Base-by-base conservation (phyloP, 2,888 invertebrate genomes). In the Tetragnatha montana region DNA sequence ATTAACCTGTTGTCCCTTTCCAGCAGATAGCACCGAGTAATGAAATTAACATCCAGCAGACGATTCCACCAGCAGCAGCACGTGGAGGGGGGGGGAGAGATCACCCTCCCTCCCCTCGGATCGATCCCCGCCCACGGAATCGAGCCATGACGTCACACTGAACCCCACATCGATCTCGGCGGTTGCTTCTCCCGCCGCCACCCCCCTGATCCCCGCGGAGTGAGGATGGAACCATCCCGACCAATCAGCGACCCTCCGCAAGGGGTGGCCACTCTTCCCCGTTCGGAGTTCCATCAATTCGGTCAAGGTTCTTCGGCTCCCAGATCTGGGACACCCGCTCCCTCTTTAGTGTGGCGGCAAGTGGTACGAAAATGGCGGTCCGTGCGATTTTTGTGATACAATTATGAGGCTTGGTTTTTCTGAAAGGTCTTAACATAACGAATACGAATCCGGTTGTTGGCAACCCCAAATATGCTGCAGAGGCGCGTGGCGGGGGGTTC, bases 131-230 rank as follows among this genome's bases (percentile, higher is more conserved):
- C 80, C 47, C 86, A 82, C 71, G 71, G 69, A 71, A 81, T 81
- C 81, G 81, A 81, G 71, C 82, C 22, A 51, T 74, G 82, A 82
- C 82, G 82, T 82, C 82, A 74, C 82, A 17, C 51, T 10, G 21
- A 12, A 68, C 80, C 60, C 51, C 60, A 7, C 70, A 70, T 71
- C 81, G 71, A 71, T 22, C 74, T 6, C 22, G 70, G 78, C 82
- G 14, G 21, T 82, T 71, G 51, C 74, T 14, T 35, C 47, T 19
- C 22, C 50, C 50, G 17, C 73, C 8, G 74, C 74, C n/a, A 74
- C 12, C 73, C 81, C 81, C 69, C 69, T n/a, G 14, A 47, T 35
- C n/a, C 49, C 7, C 50, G 79, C 35, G 70, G n/a, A 71, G 49
- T 69, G 81, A 10, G 82, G 82, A 60, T 74, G 74, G 49, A 47